A percentile compares a stretch with the other conserved stretches of the same genome.
phyloP scores from a whole-genome alignment of 1,140 invertebrate species.

The Dendrolimus kikuchii region DNA sequence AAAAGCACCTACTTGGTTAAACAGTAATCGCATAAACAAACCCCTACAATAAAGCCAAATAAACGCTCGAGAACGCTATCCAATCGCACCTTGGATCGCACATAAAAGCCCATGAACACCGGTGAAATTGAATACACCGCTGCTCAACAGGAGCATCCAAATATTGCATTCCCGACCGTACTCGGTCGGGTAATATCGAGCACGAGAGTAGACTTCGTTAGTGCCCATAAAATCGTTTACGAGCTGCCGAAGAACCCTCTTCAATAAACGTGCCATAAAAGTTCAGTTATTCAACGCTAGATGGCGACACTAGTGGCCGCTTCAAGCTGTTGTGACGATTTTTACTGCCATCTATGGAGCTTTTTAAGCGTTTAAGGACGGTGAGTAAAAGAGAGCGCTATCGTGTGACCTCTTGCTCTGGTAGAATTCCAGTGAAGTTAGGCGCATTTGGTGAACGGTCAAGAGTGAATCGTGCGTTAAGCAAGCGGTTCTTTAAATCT shows the following conservation, averaged over 20 bases:
- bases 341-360: constrained; percentile 69
- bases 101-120: constrained; percentile 68
- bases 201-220: constrained; percentile 58
- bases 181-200: constrained; percentile 64
- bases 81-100: constrained; percentile 71
- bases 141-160: constrained; percentile 58
- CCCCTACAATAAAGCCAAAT: constrained; percentile 71
- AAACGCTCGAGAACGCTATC: constrained; percentile 70
- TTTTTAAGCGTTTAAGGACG: constrained; percentile 59
- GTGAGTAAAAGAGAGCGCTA: constrained; percentile 26
- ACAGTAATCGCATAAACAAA: constrained; percentile 72
- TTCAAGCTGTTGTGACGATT: constrained; percentile 61
- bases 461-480: constrained; percentile 15
- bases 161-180: constrained; percentile 57
- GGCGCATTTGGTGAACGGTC: constrained; percentile 10
- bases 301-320: constrained; percentile 67
- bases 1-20: constrained; percentile 66
- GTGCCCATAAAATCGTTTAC: constrained; percentile 69
- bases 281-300: constrained; percentile 65
- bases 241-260: constrained; percentile 69
- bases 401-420: constrained; percentile 19
- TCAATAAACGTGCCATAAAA: constrained; percentile 69
- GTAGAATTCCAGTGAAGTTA: constrained; percentile 19
- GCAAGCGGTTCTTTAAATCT: constrained; percentile 5
- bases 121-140: constrained; percentile 63